Percentiles rank a stretch among this genome's conserved stretches.
phyloP scores from a whole-genome alignment of 1,140 invertebrate species.

The Ephestia elutella region DNA sequence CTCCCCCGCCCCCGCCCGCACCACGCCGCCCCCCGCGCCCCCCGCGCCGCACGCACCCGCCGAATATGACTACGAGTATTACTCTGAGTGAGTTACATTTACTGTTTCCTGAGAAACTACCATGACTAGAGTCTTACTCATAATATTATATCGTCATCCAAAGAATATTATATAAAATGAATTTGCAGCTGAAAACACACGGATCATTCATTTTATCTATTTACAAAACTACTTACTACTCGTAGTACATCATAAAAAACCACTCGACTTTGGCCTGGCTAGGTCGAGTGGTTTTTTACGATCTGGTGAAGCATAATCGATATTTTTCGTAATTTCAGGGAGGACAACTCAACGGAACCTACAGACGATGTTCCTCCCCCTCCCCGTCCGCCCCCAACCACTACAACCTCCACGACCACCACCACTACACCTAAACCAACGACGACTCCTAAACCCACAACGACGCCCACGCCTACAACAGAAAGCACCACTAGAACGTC shows the following conservation, averaged over 20 bases:
- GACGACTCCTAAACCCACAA: slow-evolving; percentile 29
- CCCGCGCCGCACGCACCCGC: slow-evolving; percentile 24
- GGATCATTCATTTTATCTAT: no score
- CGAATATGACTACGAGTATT: slow-evolving; percentile 59
- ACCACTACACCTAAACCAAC: slow-evolving; percentile 24
- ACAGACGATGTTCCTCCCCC: not conserved
- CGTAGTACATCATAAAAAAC: no score
- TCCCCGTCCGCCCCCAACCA: slow-evolving; percentile 11
- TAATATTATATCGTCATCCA: no score
- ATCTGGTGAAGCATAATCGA: no score
- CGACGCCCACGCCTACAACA: slow-evolving; percentile 25
- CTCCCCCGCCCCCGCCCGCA: slow-evolving; percentile 15
- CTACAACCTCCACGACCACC: slow-evolving; percentile 18
- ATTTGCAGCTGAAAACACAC: no score
- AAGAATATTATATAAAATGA: no score
- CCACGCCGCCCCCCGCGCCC: slow-evolving; percentile 25
- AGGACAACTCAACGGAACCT: slow-evolving; percentile 27
- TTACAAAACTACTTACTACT: no score
- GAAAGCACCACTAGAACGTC: slow-evolving; percentile 10
- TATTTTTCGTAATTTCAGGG: slow-evolving; percentile 17
- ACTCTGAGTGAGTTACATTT: slow-evolving; percentile 45
- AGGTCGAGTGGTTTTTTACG: no score
- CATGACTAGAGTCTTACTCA: no score
- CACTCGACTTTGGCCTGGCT: no score
- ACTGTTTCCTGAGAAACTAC: no score